phyloP scores from a whole-genome alignment of 2,113 vertebrate species.

The Chelonoidis abingdonii region DNA sequence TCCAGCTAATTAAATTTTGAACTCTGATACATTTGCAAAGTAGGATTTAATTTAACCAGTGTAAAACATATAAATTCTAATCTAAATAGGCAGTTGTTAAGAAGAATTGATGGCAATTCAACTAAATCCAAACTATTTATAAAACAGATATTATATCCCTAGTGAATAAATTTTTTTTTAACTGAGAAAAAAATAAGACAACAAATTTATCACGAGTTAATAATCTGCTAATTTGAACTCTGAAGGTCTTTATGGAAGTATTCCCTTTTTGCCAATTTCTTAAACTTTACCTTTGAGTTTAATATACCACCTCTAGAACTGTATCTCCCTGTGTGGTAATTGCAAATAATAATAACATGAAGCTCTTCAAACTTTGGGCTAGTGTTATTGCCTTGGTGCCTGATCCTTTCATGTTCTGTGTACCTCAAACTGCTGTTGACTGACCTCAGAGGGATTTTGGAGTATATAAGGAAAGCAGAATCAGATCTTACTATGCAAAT shows the following conservation, averaged over 20 bases:
- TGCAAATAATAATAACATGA: not conserved
- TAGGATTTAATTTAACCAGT: constrained; percentile 71
- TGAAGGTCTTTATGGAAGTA: not conserved
- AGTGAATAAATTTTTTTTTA: constrained; percentile 43
- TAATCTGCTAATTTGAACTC: not conserved
- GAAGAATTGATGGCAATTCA: constrained; percentile 63
- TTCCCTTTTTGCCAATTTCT: not conserved
- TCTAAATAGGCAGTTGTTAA: constrained; percentile 54
- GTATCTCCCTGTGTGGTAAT: not conserved
- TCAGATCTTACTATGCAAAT: not conserved
- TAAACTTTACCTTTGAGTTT: not conserved
- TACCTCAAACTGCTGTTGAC: rapidly evolving
- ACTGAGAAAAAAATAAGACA: constrained; percentile 54
- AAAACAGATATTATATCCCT: constrained; percentile 20
- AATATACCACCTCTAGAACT: not conserved
- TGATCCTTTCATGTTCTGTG: rapidly evolving
- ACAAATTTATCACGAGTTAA: constrained; percentile 40
- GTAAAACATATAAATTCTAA: constrained; percentile 63
- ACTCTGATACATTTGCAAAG: constrained; percentile 53
- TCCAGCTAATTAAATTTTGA: constrained; percentile 76
- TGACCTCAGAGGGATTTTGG: not conserved
- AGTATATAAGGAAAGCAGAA: not conserved
- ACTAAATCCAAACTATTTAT: constrained; percentile 65
- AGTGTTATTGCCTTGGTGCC: not conserved
- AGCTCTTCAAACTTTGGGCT: rapidly evolving